Conservation (phyloP, 2,888 invertebrate species). For the Drosophila buzzatii region DNA sequence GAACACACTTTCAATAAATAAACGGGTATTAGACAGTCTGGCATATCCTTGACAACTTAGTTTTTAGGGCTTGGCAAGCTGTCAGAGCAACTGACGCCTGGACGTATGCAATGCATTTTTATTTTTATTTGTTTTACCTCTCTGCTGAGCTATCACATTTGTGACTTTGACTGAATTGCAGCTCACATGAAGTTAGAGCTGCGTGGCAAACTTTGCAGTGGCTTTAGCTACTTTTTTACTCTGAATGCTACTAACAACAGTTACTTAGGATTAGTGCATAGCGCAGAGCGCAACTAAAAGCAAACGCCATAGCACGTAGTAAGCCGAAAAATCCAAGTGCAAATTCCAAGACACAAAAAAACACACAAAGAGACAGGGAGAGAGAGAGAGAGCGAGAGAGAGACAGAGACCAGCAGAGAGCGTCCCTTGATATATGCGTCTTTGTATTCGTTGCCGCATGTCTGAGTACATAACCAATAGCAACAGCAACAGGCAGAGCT, state of each 20-base stretch:
- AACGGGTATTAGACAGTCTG: neutral
- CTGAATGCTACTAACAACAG: slow-evolving; percentile 65
- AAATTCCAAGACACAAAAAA: slow-evolving; percentile 50
- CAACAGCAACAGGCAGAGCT: slow-evolving; percentile 45
- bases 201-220: slow-evolving; percentile 36
- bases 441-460: slow-evolving; percentile 49
- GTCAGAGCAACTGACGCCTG: slow-evolving; percentile 10
- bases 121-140: slow-evolving; percentile 22
- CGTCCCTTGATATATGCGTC: slow-evolving; percentile 48
- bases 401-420: neutral
- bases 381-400: neutral
- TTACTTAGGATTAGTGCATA: slow-evolving; percentile 72
- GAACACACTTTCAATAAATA: neutral
- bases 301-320: slow-evolving; percentile 75
- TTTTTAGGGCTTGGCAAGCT: neutral
- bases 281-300: slow-evolving; percentile 69
- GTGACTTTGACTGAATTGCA: slow-evolving; percentile 46
- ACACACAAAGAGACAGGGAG: neutral
- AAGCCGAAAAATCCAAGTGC: slow-evolving; percentile 69
- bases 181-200: slow-evolving; percentile 34
- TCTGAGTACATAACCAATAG: slow-evolving; percentile 65
- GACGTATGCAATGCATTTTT: slow-evolving; percentile 32
- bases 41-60: neutral
- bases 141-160: slow-evolving; percentile 13
- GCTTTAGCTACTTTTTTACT: slow-evolving; percentile 22